Conservation (phyloP, 2,888 invertebrate genomes). For the Polia nebulosa region DNA sequence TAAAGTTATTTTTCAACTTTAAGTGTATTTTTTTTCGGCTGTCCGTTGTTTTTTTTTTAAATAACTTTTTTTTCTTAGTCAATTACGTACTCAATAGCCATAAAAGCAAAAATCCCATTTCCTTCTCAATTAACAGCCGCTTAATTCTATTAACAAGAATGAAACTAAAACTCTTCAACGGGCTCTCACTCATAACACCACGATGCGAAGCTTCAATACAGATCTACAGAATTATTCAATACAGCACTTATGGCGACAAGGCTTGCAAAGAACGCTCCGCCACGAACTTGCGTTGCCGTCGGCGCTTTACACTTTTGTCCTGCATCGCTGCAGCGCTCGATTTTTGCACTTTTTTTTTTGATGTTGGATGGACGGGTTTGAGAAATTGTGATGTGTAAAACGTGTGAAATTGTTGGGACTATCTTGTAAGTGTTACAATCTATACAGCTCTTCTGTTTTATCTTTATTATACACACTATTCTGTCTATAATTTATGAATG, state of each 20-base stretch:
- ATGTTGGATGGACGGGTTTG: background rate
- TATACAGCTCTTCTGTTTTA: background rate
- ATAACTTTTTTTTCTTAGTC: background rate
- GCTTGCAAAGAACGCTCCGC: conserved; percentile 44
- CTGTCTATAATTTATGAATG: too few relatives aligned
- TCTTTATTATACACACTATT: too few relatives aligned
- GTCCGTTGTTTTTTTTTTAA: background rate
- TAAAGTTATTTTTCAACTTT: too few relatives aligned
- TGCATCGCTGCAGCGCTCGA: conserved; percentile 28
- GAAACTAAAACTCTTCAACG: conserved; percentile 6
- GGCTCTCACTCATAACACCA: conserved; percentile 27
- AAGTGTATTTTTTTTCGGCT: too few relatives aligned
- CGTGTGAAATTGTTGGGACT: background rate
- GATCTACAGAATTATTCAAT: conserved; percentile 64
- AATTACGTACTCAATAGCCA: background rate
- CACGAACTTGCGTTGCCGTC: conserved; percentile 54
- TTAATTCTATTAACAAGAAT: conserved; percentile 9
- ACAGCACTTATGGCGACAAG: conserved; percentile 57
- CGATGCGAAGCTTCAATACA: conserved; percentile 39
- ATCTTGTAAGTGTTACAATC: too few relatives aligned
- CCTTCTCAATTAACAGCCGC: background rate
- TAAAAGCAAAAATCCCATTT: background rate
- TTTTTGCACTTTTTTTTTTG: conserved; percentile 32
- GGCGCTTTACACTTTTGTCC: conserved; percentile 55
- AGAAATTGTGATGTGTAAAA: background rate